Conservation (phyloP, 1,140 invertebrate genomes). For the Drosophila pruinosa region DNA sequence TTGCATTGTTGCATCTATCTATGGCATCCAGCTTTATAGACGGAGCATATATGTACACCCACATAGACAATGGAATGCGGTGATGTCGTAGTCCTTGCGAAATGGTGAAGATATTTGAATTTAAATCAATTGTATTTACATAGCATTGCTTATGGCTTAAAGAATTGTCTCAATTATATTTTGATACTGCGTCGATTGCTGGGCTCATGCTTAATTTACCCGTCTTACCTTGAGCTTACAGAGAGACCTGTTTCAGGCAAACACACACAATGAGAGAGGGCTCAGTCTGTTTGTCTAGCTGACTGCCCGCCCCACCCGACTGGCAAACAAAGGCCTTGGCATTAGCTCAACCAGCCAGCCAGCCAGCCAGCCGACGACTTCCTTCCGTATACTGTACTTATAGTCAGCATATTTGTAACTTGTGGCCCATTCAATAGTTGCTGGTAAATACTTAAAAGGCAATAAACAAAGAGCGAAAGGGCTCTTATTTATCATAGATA, state of each 20-base stretch:
- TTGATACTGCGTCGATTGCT: background rate
- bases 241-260: slow-evolving; percentile 13
- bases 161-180: background rate
- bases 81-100: background rate
- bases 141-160: background rate
- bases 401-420: background rate
- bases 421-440: background rate
- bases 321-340: slow-evolving; percentile 18
- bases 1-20: slow-evolving; percentile 7
- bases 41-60: no score
- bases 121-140: background rate
- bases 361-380: slow-evolving; percentile 7
- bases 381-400: slow-evolving; percentile 22
- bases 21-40: background rate
- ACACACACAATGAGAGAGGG: background rate
- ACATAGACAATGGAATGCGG: no score
- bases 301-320: background rate
- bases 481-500: no score
- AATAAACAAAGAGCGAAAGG: no score
- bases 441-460: background rate
- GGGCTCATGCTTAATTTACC: slow-evolving; percentile 7
- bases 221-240: slow-evolving; percentile 5
- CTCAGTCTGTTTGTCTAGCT: background rate
- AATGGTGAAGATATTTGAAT: background rate
- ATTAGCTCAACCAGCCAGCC: background rate